These are phyloP conservation scores for Alca torda DNA, from an alignment of 2,797 vertebrate genomes.

Conservation along the genomic window DNA sequence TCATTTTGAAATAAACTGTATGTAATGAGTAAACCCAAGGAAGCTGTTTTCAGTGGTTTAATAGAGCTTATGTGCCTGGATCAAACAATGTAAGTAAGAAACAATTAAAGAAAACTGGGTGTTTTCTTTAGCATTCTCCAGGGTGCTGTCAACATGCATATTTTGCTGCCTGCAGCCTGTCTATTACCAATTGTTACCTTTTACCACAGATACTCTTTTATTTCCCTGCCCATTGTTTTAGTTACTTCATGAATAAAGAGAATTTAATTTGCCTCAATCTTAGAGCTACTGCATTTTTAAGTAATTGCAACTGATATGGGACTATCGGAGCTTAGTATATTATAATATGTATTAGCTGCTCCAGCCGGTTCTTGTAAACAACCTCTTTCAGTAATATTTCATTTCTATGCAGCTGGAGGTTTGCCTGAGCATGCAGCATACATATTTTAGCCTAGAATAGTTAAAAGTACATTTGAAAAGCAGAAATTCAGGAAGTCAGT, in stretches of 20 bases:
- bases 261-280: constrained; percentile 38
- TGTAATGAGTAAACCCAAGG: neutral
- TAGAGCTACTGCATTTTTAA: constrained; percentile 37
- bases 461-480: constrained; percentile 15
- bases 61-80: neutral
- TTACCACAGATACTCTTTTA: neutral
- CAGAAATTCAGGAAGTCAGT: neutral
- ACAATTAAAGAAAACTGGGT: constrained; percentile 6
- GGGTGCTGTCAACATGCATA: neutral
- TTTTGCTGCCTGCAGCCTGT: neutral
- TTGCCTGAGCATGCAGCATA: constrained; percentile 18
- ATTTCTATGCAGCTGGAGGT: constrained; percentile 51
- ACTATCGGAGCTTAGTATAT: constrained; percentile 25
- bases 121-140: constrained; percentile 1
- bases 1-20: neutral
- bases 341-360: constrained; percentile 47
- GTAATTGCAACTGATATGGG: constrained; percentile 42
- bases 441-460: constrained; percentile 13
- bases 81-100: neutral
- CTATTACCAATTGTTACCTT: neutral
- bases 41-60: neutral
- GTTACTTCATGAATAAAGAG: constrained; percentile 30
- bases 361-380: constrained; percentile 46
- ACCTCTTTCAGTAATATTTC: constrained; percentile 44
- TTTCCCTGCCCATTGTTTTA: constrained; percentile 44